Evolutionary conservation across 2,113 vertebrate species (phyloP).

Genomic region (Pluvialis apricaria): DNA sequence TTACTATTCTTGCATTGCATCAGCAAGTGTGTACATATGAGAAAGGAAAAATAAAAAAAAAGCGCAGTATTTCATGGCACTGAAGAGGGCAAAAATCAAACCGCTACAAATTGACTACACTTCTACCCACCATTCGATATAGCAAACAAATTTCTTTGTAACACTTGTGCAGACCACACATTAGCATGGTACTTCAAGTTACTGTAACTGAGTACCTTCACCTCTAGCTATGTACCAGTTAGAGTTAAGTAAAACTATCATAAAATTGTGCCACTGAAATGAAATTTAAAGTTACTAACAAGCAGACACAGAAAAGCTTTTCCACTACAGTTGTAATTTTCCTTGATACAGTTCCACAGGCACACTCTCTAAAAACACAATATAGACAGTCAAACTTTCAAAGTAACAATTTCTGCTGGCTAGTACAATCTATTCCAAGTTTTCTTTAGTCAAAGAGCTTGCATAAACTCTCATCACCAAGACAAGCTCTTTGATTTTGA

Average conservation of each 20-base stretch:
- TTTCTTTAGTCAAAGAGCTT: neutral
- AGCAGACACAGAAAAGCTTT: neutral
- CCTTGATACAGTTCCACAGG: neutral
- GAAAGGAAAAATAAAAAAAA: neutral
- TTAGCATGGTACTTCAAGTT: neutral
- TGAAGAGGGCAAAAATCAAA: neutral
- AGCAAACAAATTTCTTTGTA: neutral
- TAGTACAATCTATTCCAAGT: neutral
- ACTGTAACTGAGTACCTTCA: neutral
- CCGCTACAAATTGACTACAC: neutral
- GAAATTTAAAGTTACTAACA: neutral
- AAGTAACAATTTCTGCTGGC: neutral
- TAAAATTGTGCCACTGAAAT: neutral
- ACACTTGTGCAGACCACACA: neutral
- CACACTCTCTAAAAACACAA: neutral
- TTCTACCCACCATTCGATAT: neutral
- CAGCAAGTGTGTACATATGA: neutral
- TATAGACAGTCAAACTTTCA: neutral
- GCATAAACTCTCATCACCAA: neutral
- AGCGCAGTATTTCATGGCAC: neutral
- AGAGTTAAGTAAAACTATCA: neutral
- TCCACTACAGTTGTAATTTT: neutral
- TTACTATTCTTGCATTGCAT: neutral
- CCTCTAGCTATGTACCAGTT: neutral
- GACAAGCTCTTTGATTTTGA: neutral